A percentile compares a stretch with the other conserved stretches of the same genome.
Evolutionary conservation across 1,140 invertebrate genomes (phyloP).

Genomic region (Brachionus asplanchnoidis): DNA sequence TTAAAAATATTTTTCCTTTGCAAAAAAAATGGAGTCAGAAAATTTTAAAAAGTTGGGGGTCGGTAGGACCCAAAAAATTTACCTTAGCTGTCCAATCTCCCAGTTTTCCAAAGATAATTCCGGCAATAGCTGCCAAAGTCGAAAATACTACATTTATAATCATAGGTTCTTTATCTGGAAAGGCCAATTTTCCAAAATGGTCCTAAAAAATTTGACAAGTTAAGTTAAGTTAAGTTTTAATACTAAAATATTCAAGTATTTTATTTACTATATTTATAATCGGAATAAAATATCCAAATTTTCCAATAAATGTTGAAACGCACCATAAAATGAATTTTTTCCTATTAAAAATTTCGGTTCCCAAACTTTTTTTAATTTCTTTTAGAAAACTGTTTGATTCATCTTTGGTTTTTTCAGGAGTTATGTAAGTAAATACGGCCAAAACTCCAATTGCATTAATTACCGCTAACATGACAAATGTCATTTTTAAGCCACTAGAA

Average conservation of each 20-base stretch:
- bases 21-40: too few relatives aligned
- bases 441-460: not conserved
- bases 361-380: not conserved
- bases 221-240: not conserved
- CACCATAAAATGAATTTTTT: conserved; percentile 37
- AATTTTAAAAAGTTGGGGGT: too few relatives aligned
- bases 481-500: not conserved
- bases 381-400: not conserved
- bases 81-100: conserved; percentile 15
- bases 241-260: not conserved
- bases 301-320: not conserved
- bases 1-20: too few relatives aligned
- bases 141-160: not conserved
- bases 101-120: not conserved
- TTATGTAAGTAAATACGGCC: not conserved
- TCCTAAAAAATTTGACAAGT: not conserved
- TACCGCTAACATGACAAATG: not conserved
- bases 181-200: not conserved
- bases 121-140: not conserved
- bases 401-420: not conserved
- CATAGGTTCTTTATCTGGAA: conserved; percentile 13
- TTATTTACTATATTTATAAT: conserved; percentile 25
- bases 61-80: too few relatives aligned
- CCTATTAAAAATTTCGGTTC: not conserved
- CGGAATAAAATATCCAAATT: conserved; percentile 27